Base-by-base conservation (phyloP, 1,140 invertebrate species). In the Patella vulgata region DNA sequence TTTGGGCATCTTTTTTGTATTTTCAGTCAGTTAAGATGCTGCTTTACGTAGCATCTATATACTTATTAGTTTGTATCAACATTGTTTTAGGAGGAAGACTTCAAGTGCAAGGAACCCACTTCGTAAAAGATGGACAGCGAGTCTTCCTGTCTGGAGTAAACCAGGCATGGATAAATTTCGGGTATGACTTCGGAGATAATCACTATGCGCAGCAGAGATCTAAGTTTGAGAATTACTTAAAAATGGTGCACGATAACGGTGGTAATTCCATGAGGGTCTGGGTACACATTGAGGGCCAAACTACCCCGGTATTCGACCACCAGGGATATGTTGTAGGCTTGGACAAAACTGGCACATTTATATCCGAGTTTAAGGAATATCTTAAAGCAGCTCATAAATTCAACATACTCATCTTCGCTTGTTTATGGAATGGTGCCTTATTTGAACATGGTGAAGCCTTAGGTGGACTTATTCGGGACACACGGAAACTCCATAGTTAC, bases 111-210 rank as follows among this genome's bases (percentile, higher is more conserved):
- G 69, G 66, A 0, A 68, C 44, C 17, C 48, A 77, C 47, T 67
- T 84, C 11, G 67, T 59, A 0, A 77, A 77, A 51, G 73, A 78
- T 28, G 78, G 78, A 17, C 65, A 83, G 23, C 65, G 72, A 31
- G 79, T 85, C 0, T 85, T 85, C 57, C 71, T 86, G 25, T 84
- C 79, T 25, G 85, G 85, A 5, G 71, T 68, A 14, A 86, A 86
- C 70, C 74, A 82, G 46, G 82, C 85, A 2, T 86, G 85, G 85
- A 70, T 80, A n/a, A 23, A 66, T 30, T 80, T 76, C 43, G 77
- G 63, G 12, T 60, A 73, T 58, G 78, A 80, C 52, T 80, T 82
- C 66, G 85, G 85, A 9, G 82, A 85, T 63, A 71, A 78, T 21
- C 67, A 77, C 30, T 86, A 85, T 62, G 47, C 66, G 12, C 30